A percentile compares a stretch with the other conserved stretches of the same genome.
These are phyloP conservation scores for Amyelois transitella DNA, from an alignment of 1,140 invertebrate species.

Conservation along the genomic window DNA sequence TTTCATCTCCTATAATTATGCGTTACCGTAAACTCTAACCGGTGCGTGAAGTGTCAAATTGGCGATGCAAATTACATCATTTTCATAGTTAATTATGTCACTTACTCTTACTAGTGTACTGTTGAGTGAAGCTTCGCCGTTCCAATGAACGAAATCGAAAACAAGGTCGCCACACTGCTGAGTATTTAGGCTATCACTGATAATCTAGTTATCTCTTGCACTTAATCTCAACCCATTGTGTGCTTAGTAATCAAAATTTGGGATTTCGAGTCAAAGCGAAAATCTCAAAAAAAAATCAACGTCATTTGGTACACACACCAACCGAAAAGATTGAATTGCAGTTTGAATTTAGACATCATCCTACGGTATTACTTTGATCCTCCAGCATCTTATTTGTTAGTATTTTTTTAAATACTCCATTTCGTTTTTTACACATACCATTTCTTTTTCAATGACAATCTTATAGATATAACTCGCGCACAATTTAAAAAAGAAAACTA, in stretches of 20 bases:
- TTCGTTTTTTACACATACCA: too few relatives aligned
- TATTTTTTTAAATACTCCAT: too few relatives aligned
- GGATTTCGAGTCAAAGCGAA: too few relatives aligned
- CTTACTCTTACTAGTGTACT: constrained; percentile 28
- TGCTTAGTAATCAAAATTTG: too few relatives aligned
- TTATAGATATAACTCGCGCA: constrained; percentile 15
- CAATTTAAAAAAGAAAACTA: constrained; percentile 42
- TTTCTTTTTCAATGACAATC: constrained; percentile 6
- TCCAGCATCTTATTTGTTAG: too few relatives aligned
- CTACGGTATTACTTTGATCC: too few relatives aligned
- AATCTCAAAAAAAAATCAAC: too few relatives aligned
- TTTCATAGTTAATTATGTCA: constrained; percentile 44
- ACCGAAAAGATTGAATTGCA: too few relatives aligned
- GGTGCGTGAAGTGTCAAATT: not conserved
- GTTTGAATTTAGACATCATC: too few relatives aligned
- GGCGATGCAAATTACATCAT: not conserved
- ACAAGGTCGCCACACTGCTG: constrained; percentile 58
- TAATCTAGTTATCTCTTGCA: not conserved
- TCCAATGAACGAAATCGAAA: constrained; percentile 58
- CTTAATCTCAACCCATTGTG: not conserved
- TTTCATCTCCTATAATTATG: too few relatives aligned
- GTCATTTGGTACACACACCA: too few relatives aligned
- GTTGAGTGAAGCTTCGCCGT: constrained; percentile 20
- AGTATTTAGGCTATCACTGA: constrained; percentile 48
- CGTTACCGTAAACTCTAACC: too few relatives aligned